phyloP scores from a whole-genome alignment of 2,113 vertebrate genomes.

The Sylvietta virens region DNA sequence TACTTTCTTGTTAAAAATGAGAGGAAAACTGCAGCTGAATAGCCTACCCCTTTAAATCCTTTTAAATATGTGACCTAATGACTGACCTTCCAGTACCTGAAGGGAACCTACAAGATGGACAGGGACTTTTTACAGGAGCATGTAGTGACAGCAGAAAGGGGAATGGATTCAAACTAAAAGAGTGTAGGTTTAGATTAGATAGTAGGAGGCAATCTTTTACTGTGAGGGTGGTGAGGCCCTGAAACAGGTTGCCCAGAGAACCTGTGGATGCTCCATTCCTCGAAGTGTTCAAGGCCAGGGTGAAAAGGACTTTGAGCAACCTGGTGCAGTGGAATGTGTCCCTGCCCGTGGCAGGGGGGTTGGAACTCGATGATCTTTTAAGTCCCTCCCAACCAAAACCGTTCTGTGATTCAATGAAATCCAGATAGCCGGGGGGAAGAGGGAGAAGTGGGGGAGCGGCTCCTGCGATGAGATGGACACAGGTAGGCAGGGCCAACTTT shows the following conservation, averaged over 20 bases:
- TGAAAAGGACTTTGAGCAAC: background rate
- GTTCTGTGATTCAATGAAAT: background rate
- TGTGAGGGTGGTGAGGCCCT: background rate
- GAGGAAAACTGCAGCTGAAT: background rate
- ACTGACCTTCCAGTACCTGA: background rate
- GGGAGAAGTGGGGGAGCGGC: too few relatives aligned
- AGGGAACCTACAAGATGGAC: background rate
- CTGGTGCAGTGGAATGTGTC: background rate
- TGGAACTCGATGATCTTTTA: background rate
- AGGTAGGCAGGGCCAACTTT: fast-evolving
- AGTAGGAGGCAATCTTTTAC: background rate
- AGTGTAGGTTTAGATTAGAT: background rate
- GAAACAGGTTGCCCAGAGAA: background rate
- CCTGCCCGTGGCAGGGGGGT: background rate
- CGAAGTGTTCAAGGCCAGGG: background rate
- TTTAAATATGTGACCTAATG: background rate
- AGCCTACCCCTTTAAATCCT: background rate
- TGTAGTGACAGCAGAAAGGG: background rate
- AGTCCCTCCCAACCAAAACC: background rate
- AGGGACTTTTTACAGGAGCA: background rate
- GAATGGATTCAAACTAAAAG: background rate
- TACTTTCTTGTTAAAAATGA: background rate
- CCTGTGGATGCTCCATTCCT: background rate
- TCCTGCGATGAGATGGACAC: background rate
- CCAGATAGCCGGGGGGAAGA: fast-evolving